Evolutionary conservation across 1,140 invertebrate species (phyloP), one percentile per base, ranked within the genome.

Genomic region (Drosophila ogumai): DNA sequence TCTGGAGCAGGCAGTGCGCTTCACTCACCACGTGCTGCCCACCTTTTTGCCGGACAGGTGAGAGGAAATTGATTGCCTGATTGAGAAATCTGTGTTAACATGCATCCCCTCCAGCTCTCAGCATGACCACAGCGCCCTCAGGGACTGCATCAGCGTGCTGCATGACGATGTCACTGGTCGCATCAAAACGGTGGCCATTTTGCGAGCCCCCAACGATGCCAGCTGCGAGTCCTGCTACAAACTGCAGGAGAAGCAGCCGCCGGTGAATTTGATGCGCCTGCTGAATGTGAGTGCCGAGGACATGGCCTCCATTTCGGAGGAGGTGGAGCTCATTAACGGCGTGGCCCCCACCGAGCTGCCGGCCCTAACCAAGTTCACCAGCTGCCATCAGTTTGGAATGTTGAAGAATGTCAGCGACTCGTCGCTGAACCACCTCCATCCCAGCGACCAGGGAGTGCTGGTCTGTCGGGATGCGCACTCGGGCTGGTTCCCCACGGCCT

Each of bases 1-100:
- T 82, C 87, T 96, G 36, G 94, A 94, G 44, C 57, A 93, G 44
- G 90, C 93, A 0, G 93, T 94, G 3, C 92, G 93, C 22, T 94
- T 94, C 65, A 94, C 94, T 0, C 93, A 94, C 85, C 93, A 95
- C 80, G 94, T 96, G 6, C 94, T 95, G 81, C 95, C 96, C 6
- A 94, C 94, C 15, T 94, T 93, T 38, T 34, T 92, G 64, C 91
- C 91, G 7, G 82, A 91, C 15, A 65, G 44, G 46, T 47, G 0
- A 47, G 0, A 47, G 46, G 15, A 28, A 47, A 47, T n/a, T 28
- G 3, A 28, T 47, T 17, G 4, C 25, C 6, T 0, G 0, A 6
- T 10, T 1, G 40, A 1, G 2, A 34, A 12, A 9, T 22, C 9
- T 12, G 6, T 44, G 7, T 36, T 36, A 41, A 25, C 2, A 6